Conservation (phyloP, 92 coral and sea anemone species). For the Zoanthus gigantus region DNA sequence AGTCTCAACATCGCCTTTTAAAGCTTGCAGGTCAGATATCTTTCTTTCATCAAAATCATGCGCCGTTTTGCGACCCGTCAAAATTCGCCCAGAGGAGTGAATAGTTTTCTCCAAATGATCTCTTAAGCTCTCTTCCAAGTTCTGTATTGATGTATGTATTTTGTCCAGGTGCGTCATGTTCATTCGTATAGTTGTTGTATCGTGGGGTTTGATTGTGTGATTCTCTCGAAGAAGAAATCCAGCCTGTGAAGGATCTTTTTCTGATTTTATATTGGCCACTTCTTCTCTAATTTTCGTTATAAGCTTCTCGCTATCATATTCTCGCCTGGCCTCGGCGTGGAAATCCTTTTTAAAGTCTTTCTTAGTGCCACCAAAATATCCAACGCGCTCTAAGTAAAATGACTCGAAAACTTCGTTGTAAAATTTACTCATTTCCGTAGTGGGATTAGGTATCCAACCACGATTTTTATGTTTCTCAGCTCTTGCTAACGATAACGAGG, state of each 20-base stretch:
- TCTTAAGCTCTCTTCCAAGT: background rate
- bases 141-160: too few species aligned
- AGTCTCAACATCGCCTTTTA: constrained; percentile 5
- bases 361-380: constrained; percentile 22
- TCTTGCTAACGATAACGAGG: constrained; percentile 31
- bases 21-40: constrained; percentile 40
- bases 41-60: constrained; percentile 51
- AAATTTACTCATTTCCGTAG: constrained; percentile 35
- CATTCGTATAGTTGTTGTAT: constrained; percentile 19
- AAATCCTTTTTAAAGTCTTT: constrained; percentile 35
- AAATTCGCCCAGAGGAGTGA: constrained; percentile 41
- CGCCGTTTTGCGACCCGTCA: constrained; percentile 51
- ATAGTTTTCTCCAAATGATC: constrained; percentile 47
- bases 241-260: constrained; percentile 43
- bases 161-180: background rate
- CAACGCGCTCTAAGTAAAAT: constrained; percentile 32
- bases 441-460: constrained; percentile 48
- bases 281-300: constrained; percentile 20
- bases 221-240: constrained; percentile 39
- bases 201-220: constrained; percentile 44
- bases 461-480: constrained; percentile 47
- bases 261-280: constrained; percentile 9
- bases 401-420: constrained; percentile 33
- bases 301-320: constrained; percentile 37
- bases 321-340: constrained; percentile 48